Evolutionary conservation across 2,113 vertebrate genomes (phyloP), one percentile per base, ranked within the genome.

Genomic region (Terrapene triunguis): DNA sequence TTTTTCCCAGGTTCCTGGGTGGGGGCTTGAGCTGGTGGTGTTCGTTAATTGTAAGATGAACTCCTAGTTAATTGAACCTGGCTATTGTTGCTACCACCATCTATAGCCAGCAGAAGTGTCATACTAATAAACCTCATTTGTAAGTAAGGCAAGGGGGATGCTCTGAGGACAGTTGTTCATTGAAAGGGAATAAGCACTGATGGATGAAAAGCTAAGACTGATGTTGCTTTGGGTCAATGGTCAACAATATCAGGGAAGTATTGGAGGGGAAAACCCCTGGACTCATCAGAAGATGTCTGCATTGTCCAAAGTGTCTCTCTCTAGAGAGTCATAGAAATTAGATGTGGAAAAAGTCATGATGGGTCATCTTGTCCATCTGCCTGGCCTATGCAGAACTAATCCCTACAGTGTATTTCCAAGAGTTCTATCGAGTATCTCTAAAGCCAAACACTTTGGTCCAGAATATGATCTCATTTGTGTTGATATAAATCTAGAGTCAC

Each of bases 21-120:
- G 47, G 44, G 10, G 9, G 5, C 4, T 0, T 6, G 72, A 29
- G 44, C 16, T 24, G 42, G 0, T 13, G 1, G 32, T 4, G 0
- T 42, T 78, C 2, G 6, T 24, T 92, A 21, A 22, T 44, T 85
- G 62, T 65, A 51, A 44, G 27, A 81, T n/a, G 27, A 55, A 74
- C 24, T 24, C 11, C 42, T 25, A 76, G 24, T 47, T 44, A 76
- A 44, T 14, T 22, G 24, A 76, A 76, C 22, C 38, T 10, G 3
- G 3, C 29, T 12, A 29, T 86, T 44, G 29, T 32, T 89, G 25
- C 6, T 86, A 1, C 5, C 14, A 10, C 35, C 38, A 2, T 38
- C 91, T 82, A 89, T 11, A 1, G 84, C 2, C 38, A 27, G 72
- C 21, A 76, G 42, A 44, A 76, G 10, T 25, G 22, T 47, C 24